phyloP scores from a whole-genome alignment of 2,113 vertebrate genomes.

The Chaenocephalus aceratus region DNA sequence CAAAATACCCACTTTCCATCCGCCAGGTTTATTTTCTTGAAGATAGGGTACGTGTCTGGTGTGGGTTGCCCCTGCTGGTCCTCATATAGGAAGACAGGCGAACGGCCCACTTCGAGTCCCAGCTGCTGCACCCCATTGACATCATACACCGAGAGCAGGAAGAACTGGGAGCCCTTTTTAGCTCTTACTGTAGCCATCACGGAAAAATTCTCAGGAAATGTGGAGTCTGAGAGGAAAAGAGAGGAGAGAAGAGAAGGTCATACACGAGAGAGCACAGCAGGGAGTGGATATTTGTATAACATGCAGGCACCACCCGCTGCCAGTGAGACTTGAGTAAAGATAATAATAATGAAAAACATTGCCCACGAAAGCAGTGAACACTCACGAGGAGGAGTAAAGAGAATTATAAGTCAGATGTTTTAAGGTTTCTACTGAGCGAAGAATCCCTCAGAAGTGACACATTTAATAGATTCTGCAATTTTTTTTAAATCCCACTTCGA shows the following conservation, averaged over 20 bases:
- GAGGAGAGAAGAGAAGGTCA: constrained; percentile 3
- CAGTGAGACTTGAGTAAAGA: constrained; percentile 43
- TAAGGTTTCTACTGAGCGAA: constrained; percentile 13
- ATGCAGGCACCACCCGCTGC: constrained; percentile 34
- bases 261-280: constrained; percentile 40
- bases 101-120: constrained; percentile 88
- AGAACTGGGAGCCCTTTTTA: constrained; percentile 84
- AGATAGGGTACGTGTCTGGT: constrained; percentile 85
- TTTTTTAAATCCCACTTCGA: not conserved
- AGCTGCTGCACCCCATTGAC: constrained; percentile 88
- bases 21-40: constrained; percentile 87
- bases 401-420: constrained; percentile 42
- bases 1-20: constrained; percentile 89
- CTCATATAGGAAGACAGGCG: constrained; percentile 88
- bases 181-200: constrained; percentile 87
- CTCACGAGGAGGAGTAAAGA: not conserved
- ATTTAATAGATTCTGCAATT: not conserved
- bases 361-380: constrained; percentile 30
- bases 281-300: constrained; percentile 48
- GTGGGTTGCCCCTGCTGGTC: constrained; percentile 84
- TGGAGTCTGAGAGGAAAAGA: constrained; percentile 78
- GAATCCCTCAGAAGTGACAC: constrained; percentile 15
- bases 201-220: constrained; percentile 91
- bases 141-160: constrained; percentile 90
- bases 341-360: constrained; percentile 60